These are phyloP conservation scores for Tenthredo distinguenda DNA, from an alignment of 2,888 invertebrate genomes.

Conservation along the genomic window DNA sequence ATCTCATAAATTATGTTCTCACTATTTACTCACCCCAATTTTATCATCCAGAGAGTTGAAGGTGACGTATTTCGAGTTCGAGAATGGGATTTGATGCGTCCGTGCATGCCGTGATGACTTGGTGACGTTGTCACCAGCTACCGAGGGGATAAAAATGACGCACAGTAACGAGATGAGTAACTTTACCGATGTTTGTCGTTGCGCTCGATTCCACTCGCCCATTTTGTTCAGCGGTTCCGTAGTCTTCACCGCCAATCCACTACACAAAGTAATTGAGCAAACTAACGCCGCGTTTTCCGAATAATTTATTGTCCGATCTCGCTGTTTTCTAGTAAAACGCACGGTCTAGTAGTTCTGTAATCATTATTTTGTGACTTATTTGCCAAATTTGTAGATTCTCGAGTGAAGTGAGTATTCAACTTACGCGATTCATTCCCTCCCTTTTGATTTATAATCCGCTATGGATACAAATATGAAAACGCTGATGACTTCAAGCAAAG, in stretches of 20 bases:
- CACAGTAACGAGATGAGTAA: constrained; percentile 16
- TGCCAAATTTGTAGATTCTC: background rate
- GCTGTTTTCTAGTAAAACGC: background rate
- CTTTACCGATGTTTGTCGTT: constrained; percentile 1
- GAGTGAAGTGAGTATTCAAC: background rate
- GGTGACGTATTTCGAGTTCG: constrained; percentile 79
- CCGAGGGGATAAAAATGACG: background rate
- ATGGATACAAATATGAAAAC: background rate
- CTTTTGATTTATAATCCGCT: background rate
- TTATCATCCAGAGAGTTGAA: constrained; percentile 81
- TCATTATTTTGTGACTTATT: background rate
- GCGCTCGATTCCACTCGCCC: background rate
- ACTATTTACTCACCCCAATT: constrained; percentile 79
- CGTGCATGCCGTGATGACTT: constrained; percentile 24
- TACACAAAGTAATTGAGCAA: constrained; percentile 9
- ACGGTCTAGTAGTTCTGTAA: background rate
- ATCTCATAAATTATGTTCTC: background rate
- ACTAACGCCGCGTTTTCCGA: background rate
- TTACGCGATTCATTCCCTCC: background rate
- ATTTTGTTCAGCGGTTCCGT: background rate
- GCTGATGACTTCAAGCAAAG: background rate
- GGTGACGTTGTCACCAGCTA: constrained; percentile 18
- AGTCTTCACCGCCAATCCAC: background rate
- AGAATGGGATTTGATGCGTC: background rate
- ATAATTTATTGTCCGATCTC: background rate